Conservation (phyloP, 2,113 vertebrate species). For the Gymnarchus niloticus region DNA sequence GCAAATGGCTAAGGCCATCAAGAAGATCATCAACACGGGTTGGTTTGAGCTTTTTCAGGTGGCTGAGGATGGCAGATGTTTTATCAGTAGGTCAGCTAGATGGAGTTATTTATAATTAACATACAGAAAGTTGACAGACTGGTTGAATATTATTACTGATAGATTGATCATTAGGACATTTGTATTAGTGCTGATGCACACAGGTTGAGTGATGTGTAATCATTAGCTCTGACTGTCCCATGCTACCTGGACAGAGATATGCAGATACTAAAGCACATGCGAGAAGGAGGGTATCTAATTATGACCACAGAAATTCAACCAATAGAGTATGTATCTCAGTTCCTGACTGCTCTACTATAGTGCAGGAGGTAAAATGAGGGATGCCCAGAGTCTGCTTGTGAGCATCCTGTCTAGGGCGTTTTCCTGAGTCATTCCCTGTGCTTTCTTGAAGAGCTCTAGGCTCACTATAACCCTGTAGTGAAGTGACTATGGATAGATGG, state of each 20-base stretch:
- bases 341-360: background rate
- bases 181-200: no score
- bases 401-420: background rate
- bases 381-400: background rate
- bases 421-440: background rate
- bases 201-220: no score
- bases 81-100: background rate
- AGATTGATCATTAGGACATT: background rate
- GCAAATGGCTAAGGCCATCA: constrained; percentile 85
- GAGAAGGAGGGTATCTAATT: background rate
- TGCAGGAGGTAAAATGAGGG: background rate
- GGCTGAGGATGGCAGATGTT: background rate
- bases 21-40: constrained; percentile 96
- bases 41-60: background rate
- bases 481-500: background rate
- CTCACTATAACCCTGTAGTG: background rate
- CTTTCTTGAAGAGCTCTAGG: background rate
- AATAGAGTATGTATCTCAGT: background rate
- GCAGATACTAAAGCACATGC: background rate
- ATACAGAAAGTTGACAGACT: background rate
- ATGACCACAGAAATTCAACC: background rate
- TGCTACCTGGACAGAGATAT: constrained; percentile 8
- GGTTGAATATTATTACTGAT: background rate
- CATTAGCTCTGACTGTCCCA: constrained; percentile 1
- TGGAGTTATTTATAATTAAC: background rate